Base-by-base conservation (phyloP, 2,113 vertebrate genomes). In the Nestor notabilis region DNA sequence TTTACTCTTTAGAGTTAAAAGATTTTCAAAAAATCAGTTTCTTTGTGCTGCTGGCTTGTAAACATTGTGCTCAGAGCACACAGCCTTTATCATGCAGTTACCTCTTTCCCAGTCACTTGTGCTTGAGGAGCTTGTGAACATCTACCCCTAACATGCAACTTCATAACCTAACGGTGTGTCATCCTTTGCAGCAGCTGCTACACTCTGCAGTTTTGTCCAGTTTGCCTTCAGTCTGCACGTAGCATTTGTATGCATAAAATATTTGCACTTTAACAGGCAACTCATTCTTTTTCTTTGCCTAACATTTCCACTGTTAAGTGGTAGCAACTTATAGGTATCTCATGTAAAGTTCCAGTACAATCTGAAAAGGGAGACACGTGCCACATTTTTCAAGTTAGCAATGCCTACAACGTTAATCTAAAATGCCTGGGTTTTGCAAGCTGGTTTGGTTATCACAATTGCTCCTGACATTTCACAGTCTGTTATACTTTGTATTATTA, bases 1-100 rank as follows among this genome's bases (percentile, higher is more conserved):
- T 96, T 96, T 96, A 68, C 39, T 87, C 61, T 89, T 83, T 41
- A 21, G 85, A 87, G 71, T 89, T 60, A 83, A 69, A 90, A 95
- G 90, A 84, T 83, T 87, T 61, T 20, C 5, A 2, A 41, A 70
- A 95, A 92, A 91, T 49, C 60, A 20, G 75, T 55, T 92, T 75
- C 80, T 95, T 95, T 94, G 83, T 95, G 75, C 49, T 83, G 35
- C 43, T 47, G 55, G 25, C 55, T 94, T 86, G 86, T 83, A 87
- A 95, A 95, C 66, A 72, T 28, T 10, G 24, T 23, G 71, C 60
- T 89, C 0, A 3, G 68, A 86, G 76, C 69, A 53, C 7, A 15
- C 18, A 61, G 44, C 58, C 64, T 85, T 66, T 58, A 43, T 5
- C 13, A 17, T 3, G 8, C 16, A 13, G 29, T 49, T 70, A 46